phyloP scores from a whole-genome alignment of 2,797 vertebrate genomes.

The Hapalemur alaotrensis region DNA sequence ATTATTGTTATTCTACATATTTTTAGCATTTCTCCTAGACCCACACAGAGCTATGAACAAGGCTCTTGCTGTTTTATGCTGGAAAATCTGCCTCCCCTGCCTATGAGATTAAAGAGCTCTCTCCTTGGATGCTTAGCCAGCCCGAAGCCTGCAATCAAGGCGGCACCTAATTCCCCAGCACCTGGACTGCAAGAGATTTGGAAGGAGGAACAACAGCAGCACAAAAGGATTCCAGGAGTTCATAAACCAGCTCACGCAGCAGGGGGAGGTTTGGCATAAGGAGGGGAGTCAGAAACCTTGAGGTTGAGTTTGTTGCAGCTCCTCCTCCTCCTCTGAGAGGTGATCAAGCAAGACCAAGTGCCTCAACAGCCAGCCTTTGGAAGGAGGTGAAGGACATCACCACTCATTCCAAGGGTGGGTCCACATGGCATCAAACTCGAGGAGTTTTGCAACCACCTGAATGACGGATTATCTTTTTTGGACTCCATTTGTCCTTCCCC shows the following conservation, averaged over 20 bases:
- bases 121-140: not conserved
- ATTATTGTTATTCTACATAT: not conserved
- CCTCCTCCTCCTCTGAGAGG: not conserved
- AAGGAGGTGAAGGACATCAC: not conserved
- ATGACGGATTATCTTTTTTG: not conserved
- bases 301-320: not conserved
- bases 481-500: not conserved
- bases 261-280: not conserved
- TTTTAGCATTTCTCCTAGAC: conserved; percentile 5
- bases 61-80: not conserved
- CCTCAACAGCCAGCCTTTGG: not conserved
- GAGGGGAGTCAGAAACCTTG: not conserved
- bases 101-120: conserved; percentile 21
- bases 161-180: not conserved
- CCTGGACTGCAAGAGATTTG: not conserved
- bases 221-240: not conserved
- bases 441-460: not conserved
- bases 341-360: not conserved
- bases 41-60: not conserved
- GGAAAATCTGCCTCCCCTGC: not conserved
- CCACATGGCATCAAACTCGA: too few relatives aligned
- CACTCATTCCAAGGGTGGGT: not conserved
- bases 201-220: not conserved
- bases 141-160: not conserved
- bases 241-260: not conserved